Conservation (phyloP, 2,888 invertebrate species). For the Thysanoteuthis rhombus region DNA sequence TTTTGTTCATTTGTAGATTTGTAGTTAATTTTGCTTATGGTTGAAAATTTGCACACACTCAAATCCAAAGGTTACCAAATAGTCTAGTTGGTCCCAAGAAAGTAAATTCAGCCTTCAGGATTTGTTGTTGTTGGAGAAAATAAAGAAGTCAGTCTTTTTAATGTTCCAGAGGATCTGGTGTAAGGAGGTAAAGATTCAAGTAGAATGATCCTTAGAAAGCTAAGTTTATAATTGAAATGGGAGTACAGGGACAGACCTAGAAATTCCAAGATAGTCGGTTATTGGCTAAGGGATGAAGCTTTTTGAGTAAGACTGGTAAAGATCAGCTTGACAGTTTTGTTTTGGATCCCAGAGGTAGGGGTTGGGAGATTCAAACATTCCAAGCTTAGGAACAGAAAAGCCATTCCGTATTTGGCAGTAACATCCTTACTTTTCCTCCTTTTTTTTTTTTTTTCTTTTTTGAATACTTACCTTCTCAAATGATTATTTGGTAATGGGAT, state of each 20-base stretch:
- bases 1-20: too few relatives aligned
- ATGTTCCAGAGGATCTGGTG: neutral
- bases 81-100: neutral
- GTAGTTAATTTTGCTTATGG: too few relatives aligned
- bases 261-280: neutral
- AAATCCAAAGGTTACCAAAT: too few relatives aligned
- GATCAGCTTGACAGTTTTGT: conserved; percentile 12
- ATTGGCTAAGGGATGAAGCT: neutral
- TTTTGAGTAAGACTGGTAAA: neutral
- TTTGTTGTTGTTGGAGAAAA: neutral
- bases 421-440: too few relatives aligned
- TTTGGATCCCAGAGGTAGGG: neutral
- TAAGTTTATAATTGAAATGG: neutral
- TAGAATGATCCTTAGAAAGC: neutral
- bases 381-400: neutral
- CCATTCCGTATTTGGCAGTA: neutral
- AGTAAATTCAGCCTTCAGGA: neutral
- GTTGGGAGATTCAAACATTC: neutral
- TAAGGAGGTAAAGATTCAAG: neutral
- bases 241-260: neutral
- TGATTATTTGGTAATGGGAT: neutral
- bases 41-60: too few relatives aligned
- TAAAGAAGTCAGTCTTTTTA: neutral
- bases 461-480: neutral
- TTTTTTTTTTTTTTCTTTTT: too few relatives aligned